Evolutionary conservation across 2,113 vertebrate genomes (phyloP).

Genomic region (Pipa parva): DNA sequence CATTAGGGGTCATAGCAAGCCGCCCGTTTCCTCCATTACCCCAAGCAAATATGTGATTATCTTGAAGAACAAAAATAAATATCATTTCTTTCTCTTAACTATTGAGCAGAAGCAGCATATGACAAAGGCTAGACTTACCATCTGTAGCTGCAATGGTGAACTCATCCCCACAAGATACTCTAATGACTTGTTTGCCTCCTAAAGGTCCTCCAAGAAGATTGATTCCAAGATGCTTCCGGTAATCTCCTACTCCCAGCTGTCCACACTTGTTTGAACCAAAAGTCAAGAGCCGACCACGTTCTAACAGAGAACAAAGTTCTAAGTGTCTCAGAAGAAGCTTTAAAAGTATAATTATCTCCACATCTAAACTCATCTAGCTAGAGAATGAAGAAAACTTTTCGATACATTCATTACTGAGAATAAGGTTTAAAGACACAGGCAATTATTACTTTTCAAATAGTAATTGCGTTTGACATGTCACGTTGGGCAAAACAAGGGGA

Average conservation of each 20-base stretch:
- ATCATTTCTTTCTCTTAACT: neutral
- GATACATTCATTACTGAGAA: too few species aligned
- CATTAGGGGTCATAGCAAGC: conserved; percentile 86
- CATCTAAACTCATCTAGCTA: too few species aligned
- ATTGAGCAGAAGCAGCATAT: neutral
- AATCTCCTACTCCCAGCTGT: conserved; percentile 93
- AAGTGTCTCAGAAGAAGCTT: too few species aligned
- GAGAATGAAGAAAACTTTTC: too few species aligned
- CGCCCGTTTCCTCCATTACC: conserved; percentile 95
- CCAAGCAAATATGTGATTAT: conserved; percentile 98
- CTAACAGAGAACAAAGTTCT: conserved; percentile 62
- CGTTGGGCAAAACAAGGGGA: too few species aligned
- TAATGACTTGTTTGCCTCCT: conserved; percentile 86
- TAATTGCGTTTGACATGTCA: too few species aligned
- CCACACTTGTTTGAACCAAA: conserved; percentile 96
- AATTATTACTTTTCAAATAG: too few species aligned
- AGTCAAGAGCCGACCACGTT: conserved; percentile 84
- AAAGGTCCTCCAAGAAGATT: conserved; percentile 86
- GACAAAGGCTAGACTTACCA: conserved; percentile 66
- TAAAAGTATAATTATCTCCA: too few species aligned
- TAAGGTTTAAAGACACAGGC: too few species aligned
- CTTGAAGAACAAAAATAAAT: conserved; percentile 57
- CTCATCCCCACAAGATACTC: conserved; percentile 94
- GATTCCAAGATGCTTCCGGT: conserved; percentile 87
- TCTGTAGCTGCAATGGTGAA: conserved; percentile 95